Conservation (phyloP, 2,797 vertebrate species). For the Argya squamiceps region DNA sequence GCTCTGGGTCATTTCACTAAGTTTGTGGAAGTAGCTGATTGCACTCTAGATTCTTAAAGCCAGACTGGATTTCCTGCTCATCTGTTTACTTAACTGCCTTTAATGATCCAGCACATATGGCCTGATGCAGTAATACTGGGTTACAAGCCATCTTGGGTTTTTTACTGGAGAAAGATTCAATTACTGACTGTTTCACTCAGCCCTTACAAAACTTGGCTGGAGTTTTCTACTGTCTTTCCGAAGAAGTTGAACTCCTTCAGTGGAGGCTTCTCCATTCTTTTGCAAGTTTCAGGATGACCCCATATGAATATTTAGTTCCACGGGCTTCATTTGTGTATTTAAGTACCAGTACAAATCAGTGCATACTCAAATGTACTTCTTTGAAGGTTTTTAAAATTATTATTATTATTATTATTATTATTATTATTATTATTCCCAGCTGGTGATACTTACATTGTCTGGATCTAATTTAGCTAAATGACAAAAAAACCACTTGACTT, state of each 20-base stretch:
- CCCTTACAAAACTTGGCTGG: not conserved
- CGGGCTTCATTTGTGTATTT: not conserved
- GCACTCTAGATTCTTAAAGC: not conserved
- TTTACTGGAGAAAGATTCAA: not conserved
- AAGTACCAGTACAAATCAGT: not conserved
- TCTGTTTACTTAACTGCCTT: constrained; percentile 1
- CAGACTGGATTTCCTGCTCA: constrained; percentile 5
- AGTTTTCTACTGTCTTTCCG: not conserved
- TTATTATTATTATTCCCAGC: not conserved
- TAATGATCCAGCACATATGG: not conserved
- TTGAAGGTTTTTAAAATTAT: not conserved
- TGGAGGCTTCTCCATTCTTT: not conserved
- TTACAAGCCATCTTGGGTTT: not conserved
- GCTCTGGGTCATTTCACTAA: not conserved
- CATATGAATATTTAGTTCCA: not conserved
- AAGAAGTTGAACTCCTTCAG: not conserved
- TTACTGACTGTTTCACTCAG: not conserved
- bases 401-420: not conserved
- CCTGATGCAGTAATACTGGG: not conserved
- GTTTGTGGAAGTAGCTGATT: not conserved
- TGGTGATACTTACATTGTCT: not conserved
- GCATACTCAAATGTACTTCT: not conserved
- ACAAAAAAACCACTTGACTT: not conserved
- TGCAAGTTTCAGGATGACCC: not conserved
- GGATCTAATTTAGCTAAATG: not conserved